phyloP scores from a whole-genome alignment of 2,113 vertebrate genomes.

The Ploceus nigricollis region DNA sequence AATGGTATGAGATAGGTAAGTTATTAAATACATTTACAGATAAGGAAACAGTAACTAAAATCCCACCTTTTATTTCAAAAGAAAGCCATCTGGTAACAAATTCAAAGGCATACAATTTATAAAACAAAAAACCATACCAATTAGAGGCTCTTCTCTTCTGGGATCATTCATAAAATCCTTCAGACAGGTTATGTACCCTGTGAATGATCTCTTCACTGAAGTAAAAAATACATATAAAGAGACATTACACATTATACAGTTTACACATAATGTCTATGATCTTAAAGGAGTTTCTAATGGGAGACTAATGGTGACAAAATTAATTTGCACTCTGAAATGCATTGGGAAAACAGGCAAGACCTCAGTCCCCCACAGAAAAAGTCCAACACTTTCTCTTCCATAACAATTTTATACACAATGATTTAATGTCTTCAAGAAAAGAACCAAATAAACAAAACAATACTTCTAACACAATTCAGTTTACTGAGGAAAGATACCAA shows the following conservation, averaged over 20 bases:
- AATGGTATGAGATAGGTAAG: neutral
- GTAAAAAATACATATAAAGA: neutral
- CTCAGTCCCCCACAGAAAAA: neutral
- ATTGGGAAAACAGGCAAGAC: neutral
- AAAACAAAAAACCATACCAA: slow-evolving; percentile 28
- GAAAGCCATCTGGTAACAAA: neutral
- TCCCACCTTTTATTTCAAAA: neutral
- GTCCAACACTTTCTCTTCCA: neutral
- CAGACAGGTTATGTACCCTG: slow-evolving; percentile 19
- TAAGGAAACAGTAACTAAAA: neutral
- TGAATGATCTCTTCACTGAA: slow-evolving; percentile 7
- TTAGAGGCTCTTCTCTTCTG: slow-evolving; percentile 55
- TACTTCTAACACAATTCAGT: neutral
- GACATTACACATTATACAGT: neutral
- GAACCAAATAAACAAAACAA: neutral
- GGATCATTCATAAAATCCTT: slow-evolving; percentile 62
- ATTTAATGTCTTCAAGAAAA: neutral
- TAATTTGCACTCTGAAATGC: neutral
- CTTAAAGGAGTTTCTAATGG: neutral
- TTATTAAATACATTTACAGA: neutral
- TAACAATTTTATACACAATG: neutral
- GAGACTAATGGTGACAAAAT: neutral
- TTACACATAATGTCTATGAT: neutral
- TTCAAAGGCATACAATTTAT: neutral
- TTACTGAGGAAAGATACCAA: neutral